Evolutionary conservation across 2,797 vertebrate species (phyloP).

Genomic region (Phaenicophaeus curvirostris): DNA sequence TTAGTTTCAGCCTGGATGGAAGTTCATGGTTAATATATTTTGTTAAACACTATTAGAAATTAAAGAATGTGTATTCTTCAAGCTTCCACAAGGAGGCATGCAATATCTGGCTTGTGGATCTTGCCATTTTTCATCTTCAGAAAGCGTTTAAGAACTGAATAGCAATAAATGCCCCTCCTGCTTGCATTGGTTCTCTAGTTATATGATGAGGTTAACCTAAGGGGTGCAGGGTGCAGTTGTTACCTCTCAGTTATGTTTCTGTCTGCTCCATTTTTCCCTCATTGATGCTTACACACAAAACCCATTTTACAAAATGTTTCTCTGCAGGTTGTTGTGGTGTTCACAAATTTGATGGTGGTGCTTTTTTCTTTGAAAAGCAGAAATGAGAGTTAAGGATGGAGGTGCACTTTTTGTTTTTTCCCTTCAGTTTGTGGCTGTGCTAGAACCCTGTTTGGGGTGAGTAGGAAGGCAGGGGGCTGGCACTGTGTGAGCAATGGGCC

Average conservation of each 20-base stretch:
- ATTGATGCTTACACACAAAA: background rate
- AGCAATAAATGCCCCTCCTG: background rate
- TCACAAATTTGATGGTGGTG: accelerated
- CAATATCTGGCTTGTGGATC: background rate
- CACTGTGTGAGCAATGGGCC: background rate
- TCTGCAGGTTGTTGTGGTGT: background rate
- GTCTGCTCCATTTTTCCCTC: background rate
- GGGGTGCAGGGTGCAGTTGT: background rate
- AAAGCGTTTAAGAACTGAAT: background rate
- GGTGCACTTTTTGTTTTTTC: background rate
- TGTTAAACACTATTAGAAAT: background rate
- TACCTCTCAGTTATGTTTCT: background rate
- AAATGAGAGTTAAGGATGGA: background rate
- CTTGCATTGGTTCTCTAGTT: background rate
- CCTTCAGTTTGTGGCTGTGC: background rate
- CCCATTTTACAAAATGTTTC: accelerated
- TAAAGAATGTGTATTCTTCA: background rate
- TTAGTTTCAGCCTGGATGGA: background rate
- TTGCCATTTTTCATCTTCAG: background rate
- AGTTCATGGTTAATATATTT: background rate
- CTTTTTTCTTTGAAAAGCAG: background rate
- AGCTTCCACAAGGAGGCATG: background rate
- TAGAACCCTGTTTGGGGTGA: accelerated
- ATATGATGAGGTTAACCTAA: background rate
- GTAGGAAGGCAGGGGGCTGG: background rate